Base-by-base conservation (phyloP, 2,888 invertebrate species). In the Tetrapedia diversipes region DNA sequence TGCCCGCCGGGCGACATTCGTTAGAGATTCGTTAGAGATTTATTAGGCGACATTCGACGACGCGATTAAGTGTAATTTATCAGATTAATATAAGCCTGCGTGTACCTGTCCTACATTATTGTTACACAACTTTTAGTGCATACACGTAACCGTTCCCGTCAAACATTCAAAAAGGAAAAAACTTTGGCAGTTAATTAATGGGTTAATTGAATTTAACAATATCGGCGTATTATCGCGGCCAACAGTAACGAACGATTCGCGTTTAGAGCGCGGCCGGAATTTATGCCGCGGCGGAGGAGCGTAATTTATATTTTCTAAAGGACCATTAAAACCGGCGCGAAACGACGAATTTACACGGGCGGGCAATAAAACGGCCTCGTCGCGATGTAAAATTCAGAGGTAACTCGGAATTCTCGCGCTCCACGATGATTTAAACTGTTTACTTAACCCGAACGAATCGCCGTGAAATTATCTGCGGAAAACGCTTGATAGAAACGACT, bases 241-340 rank as follows among this genome's bases (percentile, higher is more conserved):
- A 1, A 6, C 10, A 10, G 49, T 53, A 53, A 73, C 73, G 22
- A 69, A 69, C 49, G 61, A 56, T 37, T 11, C 22, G 8, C 24
- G 24, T 39, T n/a, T 47, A 19, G 14, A 47, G 22, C 0, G n/a
- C 14, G 24, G 22, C 14, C 24, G 63, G 43, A 43, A 73, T 73
- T 73, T 70, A 60, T 51, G 10, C 61, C 16, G 8, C 37, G 32
- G n/a, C 14, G 4, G n/a, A 71, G 56, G 7, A 45, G 32, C 32
- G 51, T 60, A 60, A 75, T 75, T 73, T 73, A 73, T 59, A 75
- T 54, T 75, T 65, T 75, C 74, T 60, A 54, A 53, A 75, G 65
- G 65, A n/a, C 64, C 74, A 59, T 65, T 73, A 73, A 75, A 65
- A 73, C 39, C 47, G 32, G 16, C 14, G 24, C 39, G 57, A 37